Percentiles rank a stretch among this genome's conserved stretches.
Evolutionary conservation across 1,140 invertebrate species (phyloP).

Genomic region (Saccostrea echinata): DNA sequence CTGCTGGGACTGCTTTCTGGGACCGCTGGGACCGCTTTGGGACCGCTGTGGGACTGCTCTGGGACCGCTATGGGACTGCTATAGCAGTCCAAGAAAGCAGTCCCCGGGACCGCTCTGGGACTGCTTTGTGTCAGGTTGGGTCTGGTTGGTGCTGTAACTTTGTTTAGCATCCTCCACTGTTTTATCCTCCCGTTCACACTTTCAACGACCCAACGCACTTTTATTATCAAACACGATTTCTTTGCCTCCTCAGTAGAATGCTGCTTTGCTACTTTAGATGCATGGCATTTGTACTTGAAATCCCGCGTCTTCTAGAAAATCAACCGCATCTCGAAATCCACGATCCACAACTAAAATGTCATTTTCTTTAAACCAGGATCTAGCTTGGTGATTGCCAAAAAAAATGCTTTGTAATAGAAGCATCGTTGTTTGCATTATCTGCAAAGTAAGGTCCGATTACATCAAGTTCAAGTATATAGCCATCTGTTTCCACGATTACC

Average conservation of each 20-base stretch:
- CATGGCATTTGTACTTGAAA: not conserved
- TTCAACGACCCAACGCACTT: conserved; percentile 19
- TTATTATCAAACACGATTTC: conserved; percentile 14
- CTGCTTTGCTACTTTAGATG: not conserved
- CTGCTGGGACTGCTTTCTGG: no score
- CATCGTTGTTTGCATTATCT: conserved; percentile 25
- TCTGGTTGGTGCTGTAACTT: not conserved
- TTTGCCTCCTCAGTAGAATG: no score
- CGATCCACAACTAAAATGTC: conserved; percentile 14
- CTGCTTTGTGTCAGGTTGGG: no score
- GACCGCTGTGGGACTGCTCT: no score
- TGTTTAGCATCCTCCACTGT: not conserved
- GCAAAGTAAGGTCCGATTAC: conserved; percentile 45
- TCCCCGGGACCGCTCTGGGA: no score
- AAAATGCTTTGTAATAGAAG: conserved; percentile 42
- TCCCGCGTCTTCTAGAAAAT: not conserved
- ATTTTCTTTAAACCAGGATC: not conserved
- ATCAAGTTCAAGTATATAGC: conserved; percentile 40
- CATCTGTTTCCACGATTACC: conserved; percentile 44
- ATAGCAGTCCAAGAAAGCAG: no score
- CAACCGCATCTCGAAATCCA: no score
- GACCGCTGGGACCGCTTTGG: no score
- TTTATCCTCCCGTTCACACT: no score
- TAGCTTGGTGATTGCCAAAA: not conserved
- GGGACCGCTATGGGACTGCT: no score